Percentiles rank a stretch among this genome's conserved stretches.
Conservation (phyloP, 2,888 invertebrate genomes). For the Volucella zonaria region DNA sequence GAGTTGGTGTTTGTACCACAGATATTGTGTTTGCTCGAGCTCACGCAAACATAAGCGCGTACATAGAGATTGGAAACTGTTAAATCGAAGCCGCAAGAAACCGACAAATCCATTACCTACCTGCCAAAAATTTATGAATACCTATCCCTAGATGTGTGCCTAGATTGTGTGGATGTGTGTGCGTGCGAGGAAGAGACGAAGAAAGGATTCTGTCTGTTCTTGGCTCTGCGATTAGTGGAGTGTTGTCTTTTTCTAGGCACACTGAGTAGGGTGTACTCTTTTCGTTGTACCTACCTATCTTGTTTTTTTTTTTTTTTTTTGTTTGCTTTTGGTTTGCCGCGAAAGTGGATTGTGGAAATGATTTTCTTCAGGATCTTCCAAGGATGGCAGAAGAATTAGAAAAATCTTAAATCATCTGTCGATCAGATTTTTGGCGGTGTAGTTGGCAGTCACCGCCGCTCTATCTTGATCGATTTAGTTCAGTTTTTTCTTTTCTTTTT, state of each 20-base stretch:
- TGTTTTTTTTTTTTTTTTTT: conserved; percentile 55
- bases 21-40: no score
- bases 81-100: conserved; percentile 59
- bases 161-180: no score
- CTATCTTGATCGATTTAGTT: conserved; percentile 36
- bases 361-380: conserved; percentile 31
- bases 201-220: conserved; percentile 43
- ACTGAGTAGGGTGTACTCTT: conserved; percentile 29
- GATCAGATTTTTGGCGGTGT: conserved; percentile 72
- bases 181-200: background rate
- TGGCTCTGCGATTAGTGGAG: background rate
- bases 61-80: conserved; percentile 35
- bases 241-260: conserved; percentile 25
- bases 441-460: conserved; percentile 31
- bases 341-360: conserved; percentile 41
- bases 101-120: conserved; percentile 50
- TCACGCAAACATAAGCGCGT: no score
- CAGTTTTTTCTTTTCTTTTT: conserved; percentile 35
- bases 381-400: conserved; percentile 43
- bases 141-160: conserved; percentile 5
- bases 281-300: conserved; percentile 24
- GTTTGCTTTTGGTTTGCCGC: conserved; percentile 49
- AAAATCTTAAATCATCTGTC: conserved; percentile 72
- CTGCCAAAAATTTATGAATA: conserved; percentile 34
- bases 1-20: no score